Evolutionary conservation across 2,113 vertebrate genomes (phyloP).

Genomic region (Tetraodon nigroviridis): DNA sequence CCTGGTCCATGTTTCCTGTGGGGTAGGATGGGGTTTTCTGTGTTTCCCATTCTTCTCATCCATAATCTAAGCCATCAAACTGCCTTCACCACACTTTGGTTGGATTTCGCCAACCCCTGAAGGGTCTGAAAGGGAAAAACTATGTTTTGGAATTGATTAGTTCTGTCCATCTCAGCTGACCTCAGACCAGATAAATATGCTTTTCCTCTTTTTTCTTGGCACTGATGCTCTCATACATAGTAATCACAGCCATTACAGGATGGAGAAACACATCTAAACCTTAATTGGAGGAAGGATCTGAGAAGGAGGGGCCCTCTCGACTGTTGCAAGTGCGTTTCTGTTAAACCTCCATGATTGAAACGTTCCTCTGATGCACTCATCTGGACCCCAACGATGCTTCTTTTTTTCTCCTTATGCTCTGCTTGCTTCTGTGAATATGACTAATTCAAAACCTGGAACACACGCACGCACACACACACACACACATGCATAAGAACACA

Average conservation of each 20-base stretch:
- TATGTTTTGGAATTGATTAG: not conserved
- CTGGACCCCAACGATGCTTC: slow-evolving; percentile 60
- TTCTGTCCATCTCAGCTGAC: no score
- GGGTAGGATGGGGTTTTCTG: no score
- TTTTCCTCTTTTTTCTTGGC: not conserved
- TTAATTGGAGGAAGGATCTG: not conserved
- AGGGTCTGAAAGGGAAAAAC: slow-evolving; percentile 22
- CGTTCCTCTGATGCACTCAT: slow-evolving; percentile 49
- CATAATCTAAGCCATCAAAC: not conserved
- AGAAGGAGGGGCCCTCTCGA: slow-evolving; percentile 17
- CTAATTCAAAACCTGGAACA: slow-evolving; percentile 50
- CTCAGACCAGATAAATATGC: no score
- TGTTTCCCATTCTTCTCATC: not conserved
- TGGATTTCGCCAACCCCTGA: not conserved
- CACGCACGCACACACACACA: not conserved
- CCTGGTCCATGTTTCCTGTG: no score
- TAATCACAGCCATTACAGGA: slow-evolving; percentile 1
- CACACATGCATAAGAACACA: not conserved
- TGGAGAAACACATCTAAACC: slow-evolving; percentile 46
- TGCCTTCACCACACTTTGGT: slow-evolving; percentile 12
- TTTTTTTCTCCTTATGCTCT: slow-evolving; percentile 59
- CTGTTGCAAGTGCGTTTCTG: slow-evolving; percentile 47
- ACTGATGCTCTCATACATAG: not conserved
- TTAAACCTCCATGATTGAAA: slow-evolving; percentile 49
- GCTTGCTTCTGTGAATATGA: slow-evolving; percentile 62